Conservation (phyloP, 2,113 vertebrate genomes). For the Rhabdomys dilectus region DNA sequence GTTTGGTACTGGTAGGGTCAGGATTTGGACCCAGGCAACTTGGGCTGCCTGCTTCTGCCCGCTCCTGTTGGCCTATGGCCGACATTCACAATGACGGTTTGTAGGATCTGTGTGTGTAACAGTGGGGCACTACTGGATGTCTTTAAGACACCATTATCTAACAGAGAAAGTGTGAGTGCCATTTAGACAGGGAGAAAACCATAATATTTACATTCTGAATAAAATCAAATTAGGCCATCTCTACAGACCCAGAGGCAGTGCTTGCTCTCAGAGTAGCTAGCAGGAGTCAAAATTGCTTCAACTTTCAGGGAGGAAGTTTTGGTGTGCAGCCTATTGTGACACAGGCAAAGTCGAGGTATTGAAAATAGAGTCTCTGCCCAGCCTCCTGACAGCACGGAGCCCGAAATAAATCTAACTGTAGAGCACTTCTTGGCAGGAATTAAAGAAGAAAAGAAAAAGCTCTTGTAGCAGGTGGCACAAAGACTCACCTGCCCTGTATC, state of each 20-base stretch:
- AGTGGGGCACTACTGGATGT: not conserved
- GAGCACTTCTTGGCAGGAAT: slow-evolving; percentile 52
- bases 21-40: not conserved
- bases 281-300: not conserved
- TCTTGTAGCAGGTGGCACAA: not conserved
- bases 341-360: not conserved
- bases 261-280: not conserved
- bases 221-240: not conserved
- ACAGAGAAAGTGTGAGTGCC: not conserved
- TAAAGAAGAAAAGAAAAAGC: not conserved
- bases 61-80: not conserved
- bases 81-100: fast-evolving
- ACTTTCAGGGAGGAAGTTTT: not conserved
- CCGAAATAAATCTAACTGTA: slow-evolving; percentile 6
- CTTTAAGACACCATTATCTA: not conserved
- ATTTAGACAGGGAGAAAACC: not conserved
- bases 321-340: not conserved
- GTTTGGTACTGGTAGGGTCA: not conserved
- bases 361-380: not conserved
- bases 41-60: not conserved
- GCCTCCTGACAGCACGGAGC: fast-evolving
- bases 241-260: not conserved
- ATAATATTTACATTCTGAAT: slow-evolving; percentile 48
- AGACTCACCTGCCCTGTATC: not conserved
- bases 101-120: not conserved